Conservation (phyloP, 1,140 invertebrate genomes). For the Caenorhabditis briggsae region DNA sequence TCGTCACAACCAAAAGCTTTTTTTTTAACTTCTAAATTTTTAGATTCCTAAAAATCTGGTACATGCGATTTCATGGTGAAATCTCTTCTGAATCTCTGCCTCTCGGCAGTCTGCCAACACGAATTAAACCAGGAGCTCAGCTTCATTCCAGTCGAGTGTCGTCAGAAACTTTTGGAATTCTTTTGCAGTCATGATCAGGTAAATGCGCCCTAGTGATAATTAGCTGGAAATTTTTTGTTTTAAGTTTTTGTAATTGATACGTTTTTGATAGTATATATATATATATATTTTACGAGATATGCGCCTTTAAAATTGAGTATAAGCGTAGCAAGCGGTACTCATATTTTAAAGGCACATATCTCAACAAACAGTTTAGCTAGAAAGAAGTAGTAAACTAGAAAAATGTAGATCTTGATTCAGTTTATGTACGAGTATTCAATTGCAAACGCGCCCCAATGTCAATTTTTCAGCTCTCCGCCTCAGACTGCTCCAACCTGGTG, state of each 20-base stretch:
- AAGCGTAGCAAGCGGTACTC: too few species aligned
- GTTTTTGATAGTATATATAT: too few species aligned
- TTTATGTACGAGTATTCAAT: too few species aligned
- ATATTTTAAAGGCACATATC: too few species aligned
- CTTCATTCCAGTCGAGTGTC: constrained; percentile 73
- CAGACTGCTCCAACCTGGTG: constrained; percentile 65
- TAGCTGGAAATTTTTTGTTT: too few species aligned
- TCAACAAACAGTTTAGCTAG: too few species aligned
- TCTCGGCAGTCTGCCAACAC: constrained; percentile 73
- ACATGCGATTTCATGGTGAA: constrained; percentile 70
- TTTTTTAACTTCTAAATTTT: background rate
- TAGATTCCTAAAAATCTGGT: background rate
- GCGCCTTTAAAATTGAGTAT: too few species aligned
- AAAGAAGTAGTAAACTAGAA: too few species aligned
- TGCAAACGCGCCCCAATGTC: constrained; percentile 27
- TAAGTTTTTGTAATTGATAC: too few species aligned
- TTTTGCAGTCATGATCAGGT: constrained; percentile 77
- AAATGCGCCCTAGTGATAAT: background rate
- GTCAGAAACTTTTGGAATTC: constrained; percentile 73
- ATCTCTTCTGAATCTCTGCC: constrained; percentile 74
- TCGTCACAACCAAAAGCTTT: background rate
- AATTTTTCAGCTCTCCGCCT: constrained; percentile 67
- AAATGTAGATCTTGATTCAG: too few species aligned
- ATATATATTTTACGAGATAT: too few species aligned
- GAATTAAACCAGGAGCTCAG: constrained; percentile 69